phyloP scores from a whole-genome alignment of 2,797 vertebrate genomes.

The Falco cherrug region DNA sequence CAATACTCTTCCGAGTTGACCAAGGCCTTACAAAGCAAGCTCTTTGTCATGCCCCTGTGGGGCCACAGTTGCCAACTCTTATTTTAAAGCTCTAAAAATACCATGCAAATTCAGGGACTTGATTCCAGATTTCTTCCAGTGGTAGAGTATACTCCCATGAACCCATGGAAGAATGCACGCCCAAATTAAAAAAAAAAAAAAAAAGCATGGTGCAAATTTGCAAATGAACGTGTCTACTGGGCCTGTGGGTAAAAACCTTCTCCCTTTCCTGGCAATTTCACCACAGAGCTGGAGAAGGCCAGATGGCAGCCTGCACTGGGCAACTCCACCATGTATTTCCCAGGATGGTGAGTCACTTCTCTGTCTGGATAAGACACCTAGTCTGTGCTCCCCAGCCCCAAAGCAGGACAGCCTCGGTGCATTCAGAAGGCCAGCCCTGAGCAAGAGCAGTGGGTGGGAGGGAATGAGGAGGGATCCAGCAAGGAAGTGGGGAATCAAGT shows the following conservation, averaged over 20 bases:
- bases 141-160: neutral
- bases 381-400: neutral
- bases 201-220: neutral
- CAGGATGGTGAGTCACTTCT: neutral
- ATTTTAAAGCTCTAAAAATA: neutral
- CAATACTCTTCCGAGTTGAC: neutral
- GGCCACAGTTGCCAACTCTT: neutral
- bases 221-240: neutral
- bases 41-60: neutral
- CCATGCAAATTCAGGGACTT: accelerated
- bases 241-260: neutral
- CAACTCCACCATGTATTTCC: neutral
- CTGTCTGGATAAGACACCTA: neutral
- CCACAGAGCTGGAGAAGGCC: neutral
- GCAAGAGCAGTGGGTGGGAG: neutral
- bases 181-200: neutral
- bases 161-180: neutral
- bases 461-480: neutral
- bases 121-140: neutral
- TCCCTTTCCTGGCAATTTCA: neutral
- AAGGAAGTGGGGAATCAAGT: neutral
- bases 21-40: neutral
- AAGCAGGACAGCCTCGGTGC: neutral
- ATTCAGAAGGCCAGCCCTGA: neutral
- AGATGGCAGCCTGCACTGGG: neutral